Conservation (phyloP, 64 coral and sea anemone genomes). For the Pocillopora damicornis region DNA sequence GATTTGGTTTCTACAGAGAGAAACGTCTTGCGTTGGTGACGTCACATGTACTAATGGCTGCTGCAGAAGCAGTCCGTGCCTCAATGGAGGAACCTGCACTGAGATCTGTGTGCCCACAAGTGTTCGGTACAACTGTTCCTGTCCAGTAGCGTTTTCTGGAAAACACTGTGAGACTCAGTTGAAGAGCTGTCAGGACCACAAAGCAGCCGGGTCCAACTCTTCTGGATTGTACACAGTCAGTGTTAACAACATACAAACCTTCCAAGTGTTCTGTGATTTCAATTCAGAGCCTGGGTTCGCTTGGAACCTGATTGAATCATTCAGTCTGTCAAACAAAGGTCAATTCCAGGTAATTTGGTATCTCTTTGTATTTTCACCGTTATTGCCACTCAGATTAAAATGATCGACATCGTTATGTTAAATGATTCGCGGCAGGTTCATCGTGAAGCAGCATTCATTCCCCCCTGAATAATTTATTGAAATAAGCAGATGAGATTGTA, state of each 20-base stretch:
- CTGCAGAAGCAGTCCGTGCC: conserved; percentile 14
- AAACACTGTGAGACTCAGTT: conserved; percentile 28
- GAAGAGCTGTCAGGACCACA: not conserved
- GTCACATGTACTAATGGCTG: conserved; percentile 21
- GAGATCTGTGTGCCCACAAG: conserved; percentile 30
- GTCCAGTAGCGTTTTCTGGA: conserved; percentile 12
- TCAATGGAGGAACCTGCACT: conserved; percentile 33
- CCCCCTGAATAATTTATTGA: too few species aligned
- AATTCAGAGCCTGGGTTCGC: too few species aligned
- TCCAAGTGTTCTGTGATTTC: too few species aligned
- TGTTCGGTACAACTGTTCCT: conserved; percentile 23
- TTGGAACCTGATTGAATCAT: not conserved
- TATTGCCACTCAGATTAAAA: too few species aligned
- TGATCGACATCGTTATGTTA: too few species aligned
- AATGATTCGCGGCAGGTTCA: too few species aligned
- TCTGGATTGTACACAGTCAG: conserved; percentile 32
- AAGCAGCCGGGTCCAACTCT: not conserved
- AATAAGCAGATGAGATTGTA: too few species aligned
- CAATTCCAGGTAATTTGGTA: too few species aligned
- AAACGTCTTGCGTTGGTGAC: not conserved
- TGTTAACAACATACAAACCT: not conserved
- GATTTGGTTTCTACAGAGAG: too few species aligned
- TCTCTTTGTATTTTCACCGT: too few species aligned
- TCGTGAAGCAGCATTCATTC: too few species aligned
- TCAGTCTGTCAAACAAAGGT: too few species aligned